These are phyloP conservation scores for Sanderia malayensis DNA, from an alignment of 30 jellyfish, hydroid and myxozoan genomes.

Conservation along the genomic window DNA sequence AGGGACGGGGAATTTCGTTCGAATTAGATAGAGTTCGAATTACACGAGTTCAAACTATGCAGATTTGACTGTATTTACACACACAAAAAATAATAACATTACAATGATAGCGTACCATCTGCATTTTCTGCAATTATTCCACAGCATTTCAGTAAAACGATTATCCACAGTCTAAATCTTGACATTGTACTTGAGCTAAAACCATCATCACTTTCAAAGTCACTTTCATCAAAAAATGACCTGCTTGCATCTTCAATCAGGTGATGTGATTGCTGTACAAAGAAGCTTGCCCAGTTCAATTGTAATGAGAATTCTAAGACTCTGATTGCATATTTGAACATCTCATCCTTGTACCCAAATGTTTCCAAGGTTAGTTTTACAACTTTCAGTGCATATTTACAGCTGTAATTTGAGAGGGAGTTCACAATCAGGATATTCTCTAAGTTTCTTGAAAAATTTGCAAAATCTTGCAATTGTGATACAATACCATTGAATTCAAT, in stretches of 20 bases:
- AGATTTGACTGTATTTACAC: no score
- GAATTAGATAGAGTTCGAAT: no score
- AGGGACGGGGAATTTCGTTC: no score
- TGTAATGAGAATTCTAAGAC: neutral
- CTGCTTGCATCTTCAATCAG: no score
- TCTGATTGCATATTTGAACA: neutral
- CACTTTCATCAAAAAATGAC: no score
- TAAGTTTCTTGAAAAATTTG: neutral
- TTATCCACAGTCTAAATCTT: neutral
- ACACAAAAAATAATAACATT: no score
- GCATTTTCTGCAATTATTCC: neutral
- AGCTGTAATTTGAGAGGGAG: neutral
- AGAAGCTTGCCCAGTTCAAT: no score
- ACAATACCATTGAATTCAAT: neutral
- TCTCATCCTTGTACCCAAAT: no score
- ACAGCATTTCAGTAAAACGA: neutral
- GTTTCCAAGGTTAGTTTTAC: neutral
- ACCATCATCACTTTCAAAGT: neutral
- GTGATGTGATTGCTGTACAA: no score
- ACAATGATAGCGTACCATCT: neutral
- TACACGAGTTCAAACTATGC: no score
- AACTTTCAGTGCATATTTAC: neutral
- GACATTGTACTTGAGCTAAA: neutral
- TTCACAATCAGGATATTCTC: neutral
- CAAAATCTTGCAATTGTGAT: no score